Base-by-base conservation (phyloP, 2,888 invertebrate genomes). In the Sesamia inferens region DNA sequence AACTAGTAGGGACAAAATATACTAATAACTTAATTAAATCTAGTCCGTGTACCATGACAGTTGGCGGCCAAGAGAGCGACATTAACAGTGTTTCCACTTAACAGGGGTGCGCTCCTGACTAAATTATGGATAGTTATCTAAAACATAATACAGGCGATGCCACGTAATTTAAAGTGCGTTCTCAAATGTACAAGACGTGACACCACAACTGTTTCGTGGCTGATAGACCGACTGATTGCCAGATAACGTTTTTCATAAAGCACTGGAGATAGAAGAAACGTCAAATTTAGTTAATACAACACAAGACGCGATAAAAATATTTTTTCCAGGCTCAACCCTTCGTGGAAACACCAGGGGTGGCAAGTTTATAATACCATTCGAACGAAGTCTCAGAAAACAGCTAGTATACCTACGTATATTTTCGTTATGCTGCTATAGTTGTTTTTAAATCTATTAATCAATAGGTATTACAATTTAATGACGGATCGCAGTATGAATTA, bases 401-500 rank as follows among this genome's bases (percentile, higher is more conserved):
- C 22, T 24, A 44, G n/a, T 14, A 44, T 5, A 44, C 5, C 22
- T 39, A 22, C 5, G 6, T 13, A 22, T 48, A 42, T 19, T 16
- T 42, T 42, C 31, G 39, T 59, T 39, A 7, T 19, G 31, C 44
- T 55, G 6, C 39, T 57, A 22, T 51, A 39, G 62, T 55, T 31
- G 5, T 31, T 39, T 58, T 54, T 31, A 55, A 76, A 64, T 57
- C 22, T 47, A 65, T 61, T 82, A 58, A 71, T 42, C 42, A 47
- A 63, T 16, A 57, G 55, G 55, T 24, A 67, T 67, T 57, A 59
- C 39, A 65, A 73, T 64, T 48, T 59, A 58, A 58, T 68, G 51
- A 57, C 39, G 19, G 42, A 62, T 70, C 39, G 64, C 24, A 54
- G 42, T 47, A 58, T 68, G 64, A 75, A 78, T 78, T 75, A 77